Evolutionary conservation across 2,797 vertebrate species (phyloP), one percentile per base, ranked within the genome.

Genomic region (Pseudomugil tenellus): DNA sequence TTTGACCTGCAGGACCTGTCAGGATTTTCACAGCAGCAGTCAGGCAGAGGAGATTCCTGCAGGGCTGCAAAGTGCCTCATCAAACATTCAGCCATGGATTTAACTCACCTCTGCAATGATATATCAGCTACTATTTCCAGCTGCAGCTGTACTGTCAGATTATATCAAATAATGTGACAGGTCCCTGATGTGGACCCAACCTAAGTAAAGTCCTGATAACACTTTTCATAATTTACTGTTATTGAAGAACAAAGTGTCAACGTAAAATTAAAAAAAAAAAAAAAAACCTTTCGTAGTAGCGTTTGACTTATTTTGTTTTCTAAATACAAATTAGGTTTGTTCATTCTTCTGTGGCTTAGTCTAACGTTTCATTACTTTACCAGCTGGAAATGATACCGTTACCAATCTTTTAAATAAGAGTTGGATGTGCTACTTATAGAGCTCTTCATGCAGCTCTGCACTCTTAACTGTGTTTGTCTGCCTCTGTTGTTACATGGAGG

Each of bases 1-100:
- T 79, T 23, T 87, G 87, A 90, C 86, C 85, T 34, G 60, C 70
- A 83, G 84, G 78, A 83, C 76, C 67, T 73, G 70, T 84, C 77
- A 81, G 87, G 74, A 58, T 77, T 81, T 76, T 65, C 25, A 35
- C 72, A 70, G 79, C 77, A 57, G 76, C 67, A 74, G 77, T 74
- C 71, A 56, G 70, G 77, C 72, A 67, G 63, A 77, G 55, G 75
- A 85, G 72, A 72, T 55, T 70, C 77, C 81, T 81, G 78, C 81
- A 71, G 84, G 68, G 80, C 84, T 73, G 75, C 64, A 77, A 70
- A 81, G 65, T 53, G 57, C 83, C 78, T 89, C 85, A 80, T 91
- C 83, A 82, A 79, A 85, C 76, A 84, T 81, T 72, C 82, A 87
- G 63, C 43, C 61, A 26, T 66, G 77, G 81, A 69, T 84, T 80